Base-by-base conservation (phyloP, 2,888 invertebrate species). In the Allygus modestus region DNA sequence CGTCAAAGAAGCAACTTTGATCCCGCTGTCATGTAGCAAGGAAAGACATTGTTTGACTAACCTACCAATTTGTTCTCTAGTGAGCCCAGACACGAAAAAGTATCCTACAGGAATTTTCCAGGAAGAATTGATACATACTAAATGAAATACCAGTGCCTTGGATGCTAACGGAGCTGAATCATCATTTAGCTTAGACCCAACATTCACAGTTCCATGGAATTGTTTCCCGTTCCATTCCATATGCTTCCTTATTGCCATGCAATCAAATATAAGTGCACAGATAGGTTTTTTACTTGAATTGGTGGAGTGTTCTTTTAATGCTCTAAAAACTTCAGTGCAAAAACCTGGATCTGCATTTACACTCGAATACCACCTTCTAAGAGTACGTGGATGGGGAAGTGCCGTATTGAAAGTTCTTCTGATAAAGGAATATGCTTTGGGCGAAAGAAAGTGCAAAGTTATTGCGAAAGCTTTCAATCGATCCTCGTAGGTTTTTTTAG, bases 301-400 rank as follows among this genome's bases (percentile, higher is more conserved):
- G 23, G 4, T 23, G 4, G 54, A 54, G n/a, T 54, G 15, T 15
- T 54, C 54, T 5, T 54, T 54, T 54, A 54, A 15, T 9, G 54
- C 23, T 15, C 17, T 54, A 9, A 54, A 54, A 11, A 54, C 54
- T 17, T 54, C 54, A 5, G 2, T 4, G 15, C 7, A 83, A 85
- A 90, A 89, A 1, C 90, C 89, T 7, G 90, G 89, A 5, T 87
- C 77, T 7, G 87, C 89, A 85, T 89, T 87, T 37, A 83, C 77
- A 33, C n/a, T n/a, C n/a, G n/a, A n/a, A n/a, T n/a, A n/a, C n/a
- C n/a, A n/a, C n/a, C n/a, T n/a, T n/a, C n/a, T n/a, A n/a, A n/a
- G n/a, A n/a, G n/a, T n/a, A n/a, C n/a, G n/a, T n/a, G 31, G 83
- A 33, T 83, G 83, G 26, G 83, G 73, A 71, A 83, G 46, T 31